Evolutionary conservation across 2,888 invertebrate genomes (phyloP).

Genomic region (Hyposoter dolosus): DNA sequence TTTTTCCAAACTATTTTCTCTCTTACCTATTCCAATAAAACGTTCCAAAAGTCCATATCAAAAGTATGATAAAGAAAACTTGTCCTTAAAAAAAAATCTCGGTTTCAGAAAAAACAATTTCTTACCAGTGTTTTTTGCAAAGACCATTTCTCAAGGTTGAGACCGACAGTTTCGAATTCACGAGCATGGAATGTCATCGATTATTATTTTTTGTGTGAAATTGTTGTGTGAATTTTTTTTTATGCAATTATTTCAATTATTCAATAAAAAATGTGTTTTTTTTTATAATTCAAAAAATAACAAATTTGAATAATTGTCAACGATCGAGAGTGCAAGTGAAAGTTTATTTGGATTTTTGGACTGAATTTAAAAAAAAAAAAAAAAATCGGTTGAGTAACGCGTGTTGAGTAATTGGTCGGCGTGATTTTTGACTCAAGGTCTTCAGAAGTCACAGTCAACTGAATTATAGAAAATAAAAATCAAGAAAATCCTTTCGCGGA

Average conservation of each 20-base stretch:
- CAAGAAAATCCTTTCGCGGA: too few relatives aligned
- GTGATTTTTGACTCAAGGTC: conserved; percentile 5
- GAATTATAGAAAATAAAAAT: background rate
- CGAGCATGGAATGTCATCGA: background rate
- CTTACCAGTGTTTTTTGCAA: background rate
- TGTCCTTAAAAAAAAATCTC: too few relatives aligned
- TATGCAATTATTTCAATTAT: too few relatives aligned
- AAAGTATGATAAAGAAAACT: too few relatives aligned
- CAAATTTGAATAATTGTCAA: too few relatives aligned
- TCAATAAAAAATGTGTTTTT: too few relatives aligned
- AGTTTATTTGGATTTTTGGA: too few relatives aligned
- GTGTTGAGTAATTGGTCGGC: conserved; percentile 33
- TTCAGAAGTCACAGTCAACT: background rate
- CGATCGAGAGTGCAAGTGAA: too few relatives aligned
- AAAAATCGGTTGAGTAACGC: conserved; percentile 43
- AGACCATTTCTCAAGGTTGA: background rate
- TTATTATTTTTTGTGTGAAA: background rate
- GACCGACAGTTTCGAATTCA: background rate
- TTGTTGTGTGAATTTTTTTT: background rate
- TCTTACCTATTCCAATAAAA: too few relatives aligned
- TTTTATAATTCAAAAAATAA: too few relatives aligned
- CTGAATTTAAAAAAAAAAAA: background rate
- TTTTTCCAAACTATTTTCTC: too few relatives aligned
- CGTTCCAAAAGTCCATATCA: too few relatives aligned
- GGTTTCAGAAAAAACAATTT: background rate